Conservation (phyloP, 2,113 vertebrate species). For the Lipotes vexillifer region DNA sequence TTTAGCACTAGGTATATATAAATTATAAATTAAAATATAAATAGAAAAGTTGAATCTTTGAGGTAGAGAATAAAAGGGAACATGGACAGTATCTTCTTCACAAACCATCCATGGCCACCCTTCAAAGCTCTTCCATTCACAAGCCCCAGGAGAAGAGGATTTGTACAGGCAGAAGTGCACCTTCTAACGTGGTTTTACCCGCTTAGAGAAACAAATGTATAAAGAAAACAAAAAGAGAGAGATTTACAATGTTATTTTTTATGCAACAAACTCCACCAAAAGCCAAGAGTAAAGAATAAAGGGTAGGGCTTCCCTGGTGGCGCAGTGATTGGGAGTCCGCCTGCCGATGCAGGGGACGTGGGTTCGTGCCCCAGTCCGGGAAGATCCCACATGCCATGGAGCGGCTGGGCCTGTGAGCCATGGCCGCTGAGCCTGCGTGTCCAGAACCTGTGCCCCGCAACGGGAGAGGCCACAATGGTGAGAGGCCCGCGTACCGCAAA, state of each 20-base stretch:
- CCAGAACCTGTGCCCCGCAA: no score
- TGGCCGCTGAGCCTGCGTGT: no score
- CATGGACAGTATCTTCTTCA: background rate
- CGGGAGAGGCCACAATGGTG: no score
- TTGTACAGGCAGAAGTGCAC: background rate
- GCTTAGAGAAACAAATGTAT: background rate
- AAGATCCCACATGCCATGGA: no score
- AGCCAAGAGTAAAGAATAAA: slow-evolving; percentile 24
- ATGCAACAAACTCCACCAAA: background rate
- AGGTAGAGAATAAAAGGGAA: background rate
- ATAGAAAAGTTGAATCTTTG: background rate
- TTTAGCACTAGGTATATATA: background rate
- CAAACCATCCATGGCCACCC: background rate
- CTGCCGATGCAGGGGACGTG: no score
- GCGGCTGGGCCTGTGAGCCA: no score
- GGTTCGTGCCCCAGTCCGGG: no score
- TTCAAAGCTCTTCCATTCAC: background rate
- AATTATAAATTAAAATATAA: slow-evolving; percentile 22
- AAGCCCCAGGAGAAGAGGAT: background rate
- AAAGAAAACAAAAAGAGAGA: background rate
- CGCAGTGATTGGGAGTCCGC: no score
- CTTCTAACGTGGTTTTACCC: background rate
- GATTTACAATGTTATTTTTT: background rate
- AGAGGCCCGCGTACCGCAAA: no score
- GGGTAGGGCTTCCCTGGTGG: background rate